Evolutionary conservation across 2,888 invertebrate species (phyloP), one percentile per base, ranked within the genome.

Genomic region (Thalpophila matura): DNA sequence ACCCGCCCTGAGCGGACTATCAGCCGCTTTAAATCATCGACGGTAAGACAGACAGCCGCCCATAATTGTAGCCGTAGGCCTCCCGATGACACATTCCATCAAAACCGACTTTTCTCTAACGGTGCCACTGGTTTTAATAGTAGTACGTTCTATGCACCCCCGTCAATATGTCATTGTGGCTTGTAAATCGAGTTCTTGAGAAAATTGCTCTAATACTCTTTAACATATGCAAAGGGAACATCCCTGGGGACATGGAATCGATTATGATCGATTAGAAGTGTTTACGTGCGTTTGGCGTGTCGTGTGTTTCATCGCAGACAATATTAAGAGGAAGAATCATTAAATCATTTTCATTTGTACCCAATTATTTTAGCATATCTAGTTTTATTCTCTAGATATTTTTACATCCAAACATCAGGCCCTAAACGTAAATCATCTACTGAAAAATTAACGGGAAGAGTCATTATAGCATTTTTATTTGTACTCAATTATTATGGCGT

Each of bases 11-110:
- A 90, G 91, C 90, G 79, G 72, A 76, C 84, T 87, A 90, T 91
- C 89, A 89, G 83, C 47, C 80, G 74, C 80, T 80, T 85, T 92
- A 94, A 92, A 93, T 93, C 91, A 91, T 84, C 79, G 78, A 68
- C 66, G 80, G 81, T 77, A 80, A 81, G 85, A 86, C 85, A 85
- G 85, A 81, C 81, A 82, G 62, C 85, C 81, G 74, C 77, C 72
- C 80, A 83, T 93, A 93, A 93, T 93, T 92, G 90, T 79, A 80
- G 87, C 93, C 90, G 66, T 59, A 63, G 88, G 93, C 85, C 18
- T 46, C 55, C 65, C 89, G 93, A 91, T 91, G 94, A 94, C 94
- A 93, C 90, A 91, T 91, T 91, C 91, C 89, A 89, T 91, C 92
- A 89, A 83, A 91, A 88, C 86, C 79, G 83, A 80, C 81, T 83